Base-by-base conservation (phyloP, 2,888 invertebrate genomes). In the Ophioninae sp. region DNA sequence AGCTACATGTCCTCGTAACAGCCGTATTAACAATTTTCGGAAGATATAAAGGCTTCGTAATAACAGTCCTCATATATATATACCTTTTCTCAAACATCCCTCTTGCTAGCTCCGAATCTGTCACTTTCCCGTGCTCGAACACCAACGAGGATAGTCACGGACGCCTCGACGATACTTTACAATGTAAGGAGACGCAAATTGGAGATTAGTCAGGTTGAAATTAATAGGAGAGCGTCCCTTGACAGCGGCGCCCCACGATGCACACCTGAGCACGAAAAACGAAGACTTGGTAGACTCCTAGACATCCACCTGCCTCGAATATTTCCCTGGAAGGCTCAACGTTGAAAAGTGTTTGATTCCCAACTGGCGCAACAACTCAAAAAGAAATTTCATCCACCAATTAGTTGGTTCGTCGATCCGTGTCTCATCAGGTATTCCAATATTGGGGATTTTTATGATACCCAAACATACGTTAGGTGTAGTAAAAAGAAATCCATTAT, bases 171-270 rank as follows among this genome's bases (percentile, higher is more conserved):
- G 86, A 89, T 89, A 87, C 88, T 89, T 90, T 86, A 86, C 83
- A 85, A 88, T 86, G 86, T 87, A 88, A 89, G 89, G 88, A 88
- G 88, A 90, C 89, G 88, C 90, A 90, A 90, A 90, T 91, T 91
- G 89, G 89, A 90, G 91, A 91, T 91, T 91, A 91, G 90, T 86
- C 87, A 87, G 72, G 88, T 87, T 84, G 87, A 91, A 91, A 91
- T 91, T 91, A 91, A 91, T 91, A 90, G 89, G 88, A 85, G 65
- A 84, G 82, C 82, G 41, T 85, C 78, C 81, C 73, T 68, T 89
- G 90, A 90, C 90, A 90, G 87, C 85, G 86, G 85, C 85, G 87
- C 83, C 84, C 86, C 78, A 77, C 82, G 79, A 88, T 63, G 87
- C 88, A 44, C 90, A 90, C 89, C 90, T 90, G 90, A 85, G 88